phyloP scores from a whole-genome alignment of 1,140 invertebrate species.

The Dufourea novaeangliae region DNA sequence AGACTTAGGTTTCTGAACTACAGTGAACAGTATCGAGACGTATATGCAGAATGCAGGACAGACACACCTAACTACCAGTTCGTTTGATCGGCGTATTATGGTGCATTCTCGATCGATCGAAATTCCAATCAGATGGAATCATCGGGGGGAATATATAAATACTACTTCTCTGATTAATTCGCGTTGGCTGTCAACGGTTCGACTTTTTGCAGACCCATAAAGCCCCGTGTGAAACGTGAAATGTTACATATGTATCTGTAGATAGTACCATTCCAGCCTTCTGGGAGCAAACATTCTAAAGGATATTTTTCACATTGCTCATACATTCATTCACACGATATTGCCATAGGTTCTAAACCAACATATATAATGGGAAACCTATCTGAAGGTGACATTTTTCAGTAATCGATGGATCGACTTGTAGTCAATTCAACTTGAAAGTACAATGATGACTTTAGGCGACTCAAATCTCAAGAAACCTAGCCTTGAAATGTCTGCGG shows the following conservation, averaged over 20 bases:
- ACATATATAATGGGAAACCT: no score
- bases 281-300: background rate
- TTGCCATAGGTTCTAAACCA: no score
- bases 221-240: background rate
- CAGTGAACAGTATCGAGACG: conserved; percentile 30
- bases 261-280: background rate
- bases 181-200: background rate
- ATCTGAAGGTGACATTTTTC: no score
- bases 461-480: no score
- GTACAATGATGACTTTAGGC: no score
- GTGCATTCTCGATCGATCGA: conserved; percentile 24
- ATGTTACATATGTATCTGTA: background rate
- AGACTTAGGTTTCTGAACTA: background rate
- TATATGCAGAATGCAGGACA: conserved; percentile 37
- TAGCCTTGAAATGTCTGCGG: no score
- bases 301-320: background rate
- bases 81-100: conserved; percentile 37
- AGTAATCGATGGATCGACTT: no score
- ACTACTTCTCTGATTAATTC: background rate
- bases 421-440: no score
- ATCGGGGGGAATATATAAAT: background rate
- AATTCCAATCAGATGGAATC: conserved; percentile 48
- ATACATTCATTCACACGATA: no score
- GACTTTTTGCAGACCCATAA: background rate
- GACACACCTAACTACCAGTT: conserved; percentile 39